Evolutionary conservation across 2,113 vertebrate genomes (phyloP).

Genomic region (Pseudorasbora parva): DNA sequence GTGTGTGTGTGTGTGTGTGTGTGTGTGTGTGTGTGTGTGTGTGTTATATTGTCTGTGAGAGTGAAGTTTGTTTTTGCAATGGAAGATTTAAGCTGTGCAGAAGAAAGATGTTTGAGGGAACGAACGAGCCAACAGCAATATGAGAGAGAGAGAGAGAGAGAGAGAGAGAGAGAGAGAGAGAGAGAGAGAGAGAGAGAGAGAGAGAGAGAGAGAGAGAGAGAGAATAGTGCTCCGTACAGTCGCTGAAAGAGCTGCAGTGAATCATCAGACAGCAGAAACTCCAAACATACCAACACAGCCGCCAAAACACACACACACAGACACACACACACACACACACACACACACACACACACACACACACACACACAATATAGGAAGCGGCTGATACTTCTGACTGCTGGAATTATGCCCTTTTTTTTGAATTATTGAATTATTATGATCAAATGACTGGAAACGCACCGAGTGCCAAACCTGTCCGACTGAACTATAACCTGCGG

Average conservation of each 20-base stretch:
- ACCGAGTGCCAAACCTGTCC: background rate
- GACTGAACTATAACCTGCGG: slow-evolving; percentile 14
- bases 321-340: background rate
- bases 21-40: background rate
- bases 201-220: too few relatives aligned
- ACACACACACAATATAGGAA: too few relatives aligned
- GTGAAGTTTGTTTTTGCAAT: slow-evolving; percentile 33
- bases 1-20: background rate
- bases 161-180: too few relatives aligned
- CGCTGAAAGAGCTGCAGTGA: slow-evolving; percentile 58
- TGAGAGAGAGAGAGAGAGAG: background rate
- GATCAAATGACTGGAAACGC: background rate
- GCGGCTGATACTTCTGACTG: background rate
- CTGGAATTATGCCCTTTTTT: background rate
- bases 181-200: too few relatives aligned
- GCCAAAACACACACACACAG: slow-evolving; percentile 24
- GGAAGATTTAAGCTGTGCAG: slow-evolving; percentile 47
- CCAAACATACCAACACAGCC: slow-evolving; percentile 68
- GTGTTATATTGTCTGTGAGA: background rate
- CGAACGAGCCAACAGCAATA: slow-evolving; percentile 56
- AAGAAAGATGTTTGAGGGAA: slow-evolving; percentile 44
- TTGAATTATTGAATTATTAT: background rate
- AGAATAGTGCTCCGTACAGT: background rate
- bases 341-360: background rate
- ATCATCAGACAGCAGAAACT: slow-evolving; percentile 71